Percentiles rank a stretch among this genome's conserved stretches.
phyloP scores from a whole-genome alignment of 2,888 invertebrate genomes.

The Clanis bilineata region DNA sequence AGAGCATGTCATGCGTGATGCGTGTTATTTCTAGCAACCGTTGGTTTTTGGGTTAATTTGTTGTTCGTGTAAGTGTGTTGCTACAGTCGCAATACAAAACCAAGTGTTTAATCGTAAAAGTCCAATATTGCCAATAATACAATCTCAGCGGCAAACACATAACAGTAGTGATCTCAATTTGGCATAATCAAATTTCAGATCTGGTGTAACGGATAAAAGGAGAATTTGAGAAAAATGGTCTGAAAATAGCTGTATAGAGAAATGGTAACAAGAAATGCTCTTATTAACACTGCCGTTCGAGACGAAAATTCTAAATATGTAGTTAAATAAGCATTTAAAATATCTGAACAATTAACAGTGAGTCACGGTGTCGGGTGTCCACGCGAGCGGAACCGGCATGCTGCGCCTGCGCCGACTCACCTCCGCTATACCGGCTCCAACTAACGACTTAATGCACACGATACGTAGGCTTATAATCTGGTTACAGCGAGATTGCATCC shows the following conservation, averaged over 20 bases:
- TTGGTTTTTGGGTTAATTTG: slow-evolving; percentile 6
- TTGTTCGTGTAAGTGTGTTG: slow-evolving; percentile 3
- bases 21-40: slow-evolving; percentile 3
- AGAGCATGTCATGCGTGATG: slow-evolving; percentile 11
- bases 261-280: background rate
- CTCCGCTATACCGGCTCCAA: slow-evolving; percentile 25
- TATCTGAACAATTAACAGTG: slow-evolving; percentile 26
- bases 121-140: slow-evolving; percentile 11
- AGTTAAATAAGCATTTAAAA: slow-evolving; percentile 11
- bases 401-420: slow-evolving; percentile 19
- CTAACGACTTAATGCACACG: slow-evolving; percentile 14
- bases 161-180: slow-evolving; percentile 12
- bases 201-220: background rate
- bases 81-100: slow-evolving; percentile 8
- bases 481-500: slow-evolving; percentile 48
- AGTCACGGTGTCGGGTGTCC: slow-evolving; percentile 37
- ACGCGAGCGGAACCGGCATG: slow-evolving; percentile 43
- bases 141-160: slow-evolving; percentile 23
- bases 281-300: background rate
- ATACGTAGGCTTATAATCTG: slow-evolving; percentile 30
- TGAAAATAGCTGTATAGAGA: background rate
- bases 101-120: background rate
- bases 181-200: background rate
- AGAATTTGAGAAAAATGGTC: background rate
- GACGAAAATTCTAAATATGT: background rate